Evolutionary conservation across 2,888 invertebrate genomes (phyloP).

Genomic region (Mythimna vitellina): DNA sequence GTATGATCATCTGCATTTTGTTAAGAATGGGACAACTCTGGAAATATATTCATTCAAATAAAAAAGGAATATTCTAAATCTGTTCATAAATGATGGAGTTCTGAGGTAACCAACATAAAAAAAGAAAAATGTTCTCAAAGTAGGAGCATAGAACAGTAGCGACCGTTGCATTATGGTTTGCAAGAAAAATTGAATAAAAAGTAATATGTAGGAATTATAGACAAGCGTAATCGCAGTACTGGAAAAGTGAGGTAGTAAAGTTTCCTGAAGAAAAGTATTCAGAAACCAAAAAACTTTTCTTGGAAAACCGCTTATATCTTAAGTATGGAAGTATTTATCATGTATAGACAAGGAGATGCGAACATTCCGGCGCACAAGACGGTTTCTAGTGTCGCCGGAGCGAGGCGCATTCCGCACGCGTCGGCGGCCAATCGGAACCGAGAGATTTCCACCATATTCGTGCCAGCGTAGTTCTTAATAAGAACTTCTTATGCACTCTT

Average conservation of each 20-base stretch:
- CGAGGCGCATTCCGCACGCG: slow-evolving; percentile 86
- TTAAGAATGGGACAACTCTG: no score
- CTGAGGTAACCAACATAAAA: no score
- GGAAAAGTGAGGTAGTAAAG: background rate
- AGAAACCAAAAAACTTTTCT: slow-evolving; percentile 4
- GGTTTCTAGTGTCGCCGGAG: slow-evolving; percentile 85
- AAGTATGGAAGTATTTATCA: slow-evolving; percentile 51
- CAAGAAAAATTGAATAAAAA: background rate
- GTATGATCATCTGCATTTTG: no score
- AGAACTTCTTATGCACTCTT: slow-evolving; percentile 66
- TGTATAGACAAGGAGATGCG: slow-evolving; percentile 70
- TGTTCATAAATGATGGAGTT: no score
- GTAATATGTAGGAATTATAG: background rate
- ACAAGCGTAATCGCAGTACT: background rate
- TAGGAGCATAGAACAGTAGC: background rate
- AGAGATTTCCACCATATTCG: slow-evolving; percentile 77
- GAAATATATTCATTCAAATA: no score
- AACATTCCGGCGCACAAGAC: slow-evolving; percentile 73
- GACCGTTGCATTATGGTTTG: background rate
- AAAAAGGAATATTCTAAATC: no score
- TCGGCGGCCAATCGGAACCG: slow-evolving; percentile 86
- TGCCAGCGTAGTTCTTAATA: slow-evolving; percentile 58
- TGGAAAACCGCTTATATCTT: slow-evolving; percentile 9
- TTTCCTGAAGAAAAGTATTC: background rate
- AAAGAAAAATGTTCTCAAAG: background rate